A percentile compares a stretch with the other conserved stretches of the same genome.
Conservation (phyloP, 1,140 invertebrate genomes). For the Cyphomyrmex costatus region DNA sequence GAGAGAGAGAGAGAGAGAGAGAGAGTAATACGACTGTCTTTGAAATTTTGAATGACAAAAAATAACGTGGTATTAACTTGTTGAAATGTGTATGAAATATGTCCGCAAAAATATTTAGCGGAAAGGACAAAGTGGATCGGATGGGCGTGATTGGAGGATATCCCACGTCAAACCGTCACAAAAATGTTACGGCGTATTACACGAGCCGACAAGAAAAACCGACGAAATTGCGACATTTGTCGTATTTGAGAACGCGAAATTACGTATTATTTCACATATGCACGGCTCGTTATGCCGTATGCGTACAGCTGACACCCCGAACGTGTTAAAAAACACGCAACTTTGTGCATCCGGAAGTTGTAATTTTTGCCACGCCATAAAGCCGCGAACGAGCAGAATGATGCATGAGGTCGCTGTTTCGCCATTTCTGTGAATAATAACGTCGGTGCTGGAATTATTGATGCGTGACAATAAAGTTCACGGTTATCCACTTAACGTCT, state of each 20-base stretch:
- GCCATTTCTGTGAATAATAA: conserved; percentile 36
- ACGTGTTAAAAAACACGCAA: conserved; percentile 63
- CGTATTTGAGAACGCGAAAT: conserved; percentile 37
- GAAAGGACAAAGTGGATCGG: conserved; percentile 33
- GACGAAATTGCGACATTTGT: conserved; percentile 43
- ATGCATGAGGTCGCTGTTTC: conserved; percentile 10
- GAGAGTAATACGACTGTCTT: too few species aligned
- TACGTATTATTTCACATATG: conserved; percentile 59
- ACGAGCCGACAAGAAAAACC: background rate
- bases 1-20: too few species aligned
- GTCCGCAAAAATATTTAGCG: conserved; percentile 19
- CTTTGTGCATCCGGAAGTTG: conserved; percentile 55
- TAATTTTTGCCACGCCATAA: conserved; percentile 47
- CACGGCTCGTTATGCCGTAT: background rate
- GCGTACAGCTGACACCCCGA: conserved; percentile 44
- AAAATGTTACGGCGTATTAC: conserved; percentile 12
- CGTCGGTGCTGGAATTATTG: conserved; percentile 26
- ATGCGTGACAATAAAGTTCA: conserved; percentile 10
- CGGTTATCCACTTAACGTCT: conserved; percentile 15
- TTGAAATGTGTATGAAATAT: background rate
- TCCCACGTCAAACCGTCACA: conserved; percentile 45
- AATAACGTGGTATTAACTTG: background rate
- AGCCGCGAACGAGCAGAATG: conserved; percentile 5
- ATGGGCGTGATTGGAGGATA: conserved; percentile 49
- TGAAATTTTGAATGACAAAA: conserved; percentile 26